Conservation (phyloP, 2,113 vertebrate species). For the Tursiops truncatus region DNA sequence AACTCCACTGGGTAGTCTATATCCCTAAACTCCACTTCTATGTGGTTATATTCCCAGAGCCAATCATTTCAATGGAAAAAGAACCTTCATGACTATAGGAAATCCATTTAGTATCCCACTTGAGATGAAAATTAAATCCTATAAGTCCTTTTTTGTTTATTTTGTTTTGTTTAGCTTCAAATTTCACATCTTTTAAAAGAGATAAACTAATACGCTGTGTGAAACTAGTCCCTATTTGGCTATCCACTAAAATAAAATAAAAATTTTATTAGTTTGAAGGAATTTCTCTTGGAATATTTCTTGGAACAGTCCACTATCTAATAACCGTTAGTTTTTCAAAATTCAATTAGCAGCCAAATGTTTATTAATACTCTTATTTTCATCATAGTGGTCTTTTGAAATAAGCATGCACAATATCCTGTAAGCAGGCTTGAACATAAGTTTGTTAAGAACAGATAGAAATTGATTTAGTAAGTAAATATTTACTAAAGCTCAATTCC, state of each 20-base stretch:
- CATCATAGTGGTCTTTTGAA: not conserved
- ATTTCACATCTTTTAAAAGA: not conserved
- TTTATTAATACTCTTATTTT: conserved; percentile 10
- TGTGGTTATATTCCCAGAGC: not conserved
- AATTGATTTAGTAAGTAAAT: not conserved
- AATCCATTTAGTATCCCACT: not conserved
- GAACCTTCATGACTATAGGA: not conserved
- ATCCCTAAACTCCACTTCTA: not conserved
- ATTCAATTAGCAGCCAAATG: not conserved
- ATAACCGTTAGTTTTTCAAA: not conserved
- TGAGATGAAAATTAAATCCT: not conserved
- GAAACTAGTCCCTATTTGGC: not conserved
- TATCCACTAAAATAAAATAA: conserved; percentile 9
- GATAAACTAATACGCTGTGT: not conserved
- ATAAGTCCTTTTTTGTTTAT: not conserved
- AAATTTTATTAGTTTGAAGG: not conserved
- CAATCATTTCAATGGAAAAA: not conserved
- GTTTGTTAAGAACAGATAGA: not conserved
- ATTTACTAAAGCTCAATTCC: not conserved
- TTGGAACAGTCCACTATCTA: not conserved
- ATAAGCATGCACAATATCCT: not conserved
- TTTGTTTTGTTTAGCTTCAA: not conserved
- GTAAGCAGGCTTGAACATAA: not conserved
- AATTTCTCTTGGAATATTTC: not conserved
- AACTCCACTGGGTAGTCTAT: not conserved